A percentile compares a stretch with the other conserved stretches of the same genome.
Evolutionary conservation across 2,113 vertebrate species (phyloP).

Genomic region (Bos javanicus): DNA sequence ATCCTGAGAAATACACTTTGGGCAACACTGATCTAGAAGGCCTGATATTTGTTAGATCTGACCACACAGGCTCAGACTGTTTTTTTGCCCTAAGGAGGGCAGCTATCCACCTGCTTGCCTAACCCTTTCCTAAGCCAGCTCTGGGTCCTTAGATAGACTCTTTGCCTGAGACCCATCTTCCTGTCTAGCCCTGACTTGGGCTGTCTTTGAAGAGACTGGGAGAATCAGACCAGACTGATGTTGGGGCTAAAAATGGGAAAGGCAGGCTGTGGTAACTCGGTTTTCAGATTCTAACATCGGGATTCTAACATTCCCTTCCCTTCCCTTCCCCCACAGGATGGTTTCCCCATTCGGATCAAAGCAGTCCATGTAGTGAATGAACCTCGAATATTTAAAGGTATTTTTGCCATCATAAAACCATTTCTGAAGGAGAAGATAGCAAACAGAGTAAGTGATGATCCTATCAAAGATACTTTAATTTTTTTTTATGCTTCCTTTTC

Average conservation of each 20-base stretch:
- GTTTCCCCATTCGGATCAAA: slow-evolving; percentile 99
- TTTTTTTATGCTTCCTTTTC: neutral
- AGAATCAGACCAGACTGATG: neutral
- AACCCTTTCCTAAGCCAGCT: neutral
- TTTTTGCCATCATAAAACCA: slow-evolving; percentile 98
- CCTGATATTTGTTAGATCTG: neutral
- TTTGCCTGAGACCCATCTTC: neutral
- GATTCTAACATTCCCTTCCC: slow-evolving; percentile 48
- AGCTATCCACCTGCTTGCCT: neutral
- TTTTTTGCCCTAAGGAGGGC: neutral
- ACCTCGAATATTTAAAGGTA: slow-evolving; percentile 98
- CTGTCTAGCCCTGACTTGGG: neutral
- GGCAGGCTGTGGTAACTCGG: neutral
- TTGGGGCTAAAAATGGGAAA: neutral
- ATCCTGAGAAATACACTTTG: neutral
- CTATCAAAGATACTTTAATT: neutral
- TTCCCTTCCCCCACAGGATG: slow-evolving; percentile 85
- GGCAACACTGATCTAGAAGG: neutral
- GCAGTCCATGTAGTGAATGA: slow-evolving; percentile 98
- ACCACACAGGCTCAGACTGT: neutral
- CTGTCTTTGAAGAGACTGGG: neutral
- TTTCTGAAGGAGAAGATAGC: slow-evolving; percentile 99
- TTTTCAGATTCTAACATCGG: neutral
- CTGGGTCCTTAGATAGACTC: neutral
- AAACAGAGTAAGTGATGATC: slow-evolving; percentile 89